Evolutionary conservation across 2,113 vertebrate genomes (phyloP).

Genomic region (Tachysurus fulvidraco): DNA sequence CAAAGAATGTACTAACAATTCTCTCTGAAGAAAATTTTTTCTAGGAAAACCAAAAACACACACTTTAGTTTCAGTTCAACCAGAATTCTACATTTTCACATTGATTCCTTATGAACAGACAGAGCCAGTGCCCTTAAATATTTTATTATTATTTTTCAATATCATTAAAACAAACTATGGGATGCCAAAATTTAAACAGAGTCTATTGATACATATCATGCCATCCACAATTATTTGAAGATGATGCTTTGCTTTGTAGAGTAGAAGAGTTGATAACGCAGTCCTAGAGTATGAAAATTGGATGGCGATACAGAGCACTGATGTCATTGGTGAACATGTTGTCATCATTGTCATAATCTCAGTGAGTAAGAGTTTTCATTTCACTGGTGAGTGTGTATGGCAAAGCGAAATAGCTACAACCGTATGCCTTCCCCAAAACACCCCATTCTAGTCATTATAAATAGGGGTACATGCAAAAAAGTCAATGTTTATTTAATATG

Average conservation of each 20-base stretch:
- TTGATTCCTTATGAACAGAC: constrained; percentile 29
- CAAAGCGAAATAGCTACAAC: constrained; percentile 14
- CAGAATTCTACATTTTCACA: not conserved
- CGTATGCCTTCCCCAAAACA: not conserved
- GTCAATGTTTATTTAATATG: constrained; percentile 42
- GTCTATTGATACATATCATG: constrained; percentile 67
- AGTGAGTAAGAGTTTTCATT: not conserved
- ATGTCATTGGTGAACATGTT: constrained; percentile 13
- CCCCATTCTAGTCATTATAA: constrained; percentile 46
- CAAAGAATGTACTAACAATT: not conserved
- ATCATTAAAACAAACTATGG: constrained; percentile 63
- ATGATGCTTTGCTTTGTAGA: constrained; percentile 61
- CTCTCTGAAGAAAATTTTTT: constrained; percentile 1
- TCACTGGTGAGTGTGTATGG: not conserved
- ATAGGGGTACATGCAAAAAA: constrained; percentile 67
- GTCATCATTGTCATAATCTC: not conserved
- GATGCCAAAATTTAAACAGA: constrained; percentile 64
- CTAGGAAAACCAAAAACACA: constrained; percentile 24
- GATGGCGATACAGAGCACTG: constrained; percentile 24
- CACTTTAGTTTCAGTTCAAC: not conserved
- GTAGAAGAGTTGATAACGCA: constrained; percentile 46
- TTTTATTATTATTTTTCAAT: constrained; percentile 51
- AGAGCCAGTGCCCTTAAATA: constrained; percentile 52
- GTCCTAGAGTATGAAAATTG: constrained; percentile 37
- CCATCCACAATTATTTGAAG: constrained; percentile 60